Base-by-base conservation (phyloP, 1,140 invertebrate genomes). In the Dolichoris vasculosae region DNA sequence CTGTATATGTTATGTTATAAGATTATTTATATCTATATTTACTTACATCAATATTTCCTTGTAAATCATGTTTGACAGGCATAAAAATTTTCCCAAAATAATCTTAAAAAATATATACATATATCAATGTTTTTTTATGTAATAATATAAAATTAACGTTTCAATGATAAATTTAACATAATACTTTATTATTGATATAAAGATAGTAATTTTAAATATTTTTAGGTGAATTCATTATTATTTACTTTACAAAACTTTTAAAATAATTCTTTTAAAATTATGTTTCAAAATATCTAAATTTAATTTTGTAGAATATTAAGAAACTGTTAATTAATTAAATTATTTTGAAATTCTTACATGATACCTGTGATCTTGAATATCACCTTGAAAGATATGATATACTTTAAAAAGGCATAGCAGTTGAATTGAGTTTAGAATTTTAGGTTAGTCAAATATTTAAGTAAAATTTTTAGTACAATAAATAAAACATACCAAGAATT, bases 21-120 rank as follows among this genome's bases (percentile, higher is more conserved):
- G 4, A 30, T 8, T n/a, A 35, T 32, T 77, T 32, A 51, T 43
- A 55, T 59, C 8, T 40, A 75, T 51, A 8, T 35, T 46, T 85
- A 92, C 94, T 95, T 94, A 96, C 96, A 89, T 95, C 94, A 88
- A 97, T 95, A 91, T 96, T 97, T 88, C 95, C 95, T 91, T 95
- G 94, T 94, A 97, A 96, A 88, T 97, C 96, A 92, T 95, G 94
- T 89, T 95, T 95, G 35, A 97, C 94, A 23, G 96, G 95, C 64
- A 95, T 93, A 90, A 97, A 97, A 7, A 95, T 91, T 92, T 95
- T 96, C 84, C 96, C 96, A 90, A 96, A 95, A 90, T 94, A 94
- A 89, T 96, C 96, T 97, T 32, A 11, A 59, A 30, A 71, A 17
- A 15, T n/a, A 73, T 40, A 17, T 35, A 40, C 43, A 64, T 43